Evolutionary conservation across 2,113 vertebrate genomes (phyloP).

Genomic region (Saguinus imperator): DNA sequence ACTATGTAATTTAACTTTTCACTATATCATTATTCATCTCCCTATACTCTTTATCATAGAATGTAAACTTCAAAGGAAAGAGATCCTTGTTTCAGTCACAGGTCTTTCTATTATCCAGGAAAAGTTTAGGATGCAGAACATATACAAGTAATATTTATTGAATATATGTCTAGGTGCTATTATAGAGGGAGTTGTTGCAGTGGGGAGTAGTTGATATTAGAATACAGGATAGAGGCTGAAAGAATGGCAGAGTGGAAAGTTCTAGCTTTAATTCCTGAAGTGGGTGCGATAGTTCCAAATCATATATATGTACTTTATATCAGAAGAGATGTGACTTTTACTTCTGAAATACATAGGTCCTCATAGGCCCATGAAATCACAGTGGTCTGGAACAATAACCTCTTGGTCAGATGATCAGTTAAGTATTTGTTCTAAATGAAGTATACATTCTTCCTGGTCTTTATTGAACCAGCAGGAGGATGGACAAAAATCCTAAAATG

Average conservation of each 20-base stretch:
- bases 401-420: conserved; percentile 55
- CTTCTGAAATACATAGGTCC: background rate
- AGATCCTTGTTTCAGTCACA: background rate
- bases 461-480: conserved; percentile 33
- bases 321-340: background rate
- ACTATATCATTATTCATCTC: background rate
- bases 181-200: background rate
- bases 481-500: background rate
- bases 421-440: conserved; percentile 54
- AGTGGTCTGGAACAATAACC: background rate
- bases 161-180: background rate
- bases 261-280: background rate
- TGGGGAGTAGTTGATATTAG: background rate
- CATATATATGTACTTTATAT: background rate
- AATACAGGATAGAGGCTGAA: background rate
- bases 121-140: background rate
- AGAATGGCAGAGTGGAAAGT: background rate
- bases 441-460: conserved; percentile 10
- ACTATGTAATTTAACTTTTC: background rate
- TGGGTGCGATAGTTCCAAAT: background rate
- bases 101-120: background rate
- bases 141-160: background rate
- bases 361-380: background rate
- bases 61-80: background rate
- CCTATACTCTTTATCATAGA: background rate